These are phyloP conservation scores for Papilio elwesi DNA, from an alignment of 2,888 invertebrate genomes.

Conservation along the genomic window DNA sequence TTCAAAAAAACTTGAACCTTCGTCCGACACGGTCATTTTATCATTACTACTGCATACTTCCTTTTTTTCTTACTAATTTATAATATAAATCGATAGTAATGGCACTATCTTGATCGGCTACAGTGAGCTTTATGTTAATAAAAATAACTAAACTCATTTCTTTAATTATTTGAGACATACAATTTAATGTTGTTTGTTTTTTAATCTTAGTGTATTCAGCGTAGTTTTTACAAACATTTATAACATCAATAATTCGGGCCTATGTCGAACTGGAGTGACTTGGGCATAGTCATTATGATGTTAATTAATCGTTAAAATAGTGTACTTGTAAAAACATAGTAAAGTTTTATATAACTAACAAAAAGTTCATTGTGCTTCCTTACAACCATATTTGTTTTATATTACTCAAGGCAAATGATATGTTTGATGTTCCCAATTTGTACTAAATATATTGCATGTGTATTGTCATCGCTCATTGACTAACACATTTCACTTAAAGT, in stretches of 20 bases:
- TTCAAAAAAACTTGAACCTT: not conserved
- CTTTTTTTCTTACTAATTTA: not conserved
- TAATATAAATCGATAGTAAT: not conserved
- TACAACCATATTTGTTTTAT: not conserved
- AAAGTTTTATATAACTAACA: not conserved
- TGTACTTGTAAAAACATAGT: not conserved
- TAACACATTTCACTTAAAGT: not conserved
- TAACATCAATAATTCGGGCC: too few species aligned
- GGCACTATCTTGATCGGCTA: not conserved
- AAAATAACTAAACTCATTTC: not conserved
- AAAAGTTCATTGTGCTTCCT: conserved; percentile 15
- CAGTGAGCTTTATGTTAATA: conserved; percentile 5
- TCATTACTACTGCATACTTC: not conserved
- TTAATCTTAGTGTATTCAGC: conserved; percentile 4
- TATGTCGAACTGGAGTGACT: too few species aligned
- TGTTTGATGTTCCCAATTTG: not conserved
- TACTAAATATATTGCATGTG: not conserved
- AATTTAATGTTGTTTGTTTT: conserved; percentile 10
- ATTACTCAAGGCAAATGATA: not conserved
- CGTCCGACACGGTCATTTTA: not conserved
- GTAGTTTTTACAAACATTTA: not conserved
- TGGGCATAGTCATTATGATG: not conserved
- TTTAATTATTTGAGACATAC: not conserved
- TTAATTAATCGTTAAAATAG: not conserved
- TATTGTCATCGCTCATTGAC: conserved; percentile 1